Evolutionary conservation across 92 coral and sea anemone species (phyloP).

Genomic region (Parazoanthus darwini): DNA sequence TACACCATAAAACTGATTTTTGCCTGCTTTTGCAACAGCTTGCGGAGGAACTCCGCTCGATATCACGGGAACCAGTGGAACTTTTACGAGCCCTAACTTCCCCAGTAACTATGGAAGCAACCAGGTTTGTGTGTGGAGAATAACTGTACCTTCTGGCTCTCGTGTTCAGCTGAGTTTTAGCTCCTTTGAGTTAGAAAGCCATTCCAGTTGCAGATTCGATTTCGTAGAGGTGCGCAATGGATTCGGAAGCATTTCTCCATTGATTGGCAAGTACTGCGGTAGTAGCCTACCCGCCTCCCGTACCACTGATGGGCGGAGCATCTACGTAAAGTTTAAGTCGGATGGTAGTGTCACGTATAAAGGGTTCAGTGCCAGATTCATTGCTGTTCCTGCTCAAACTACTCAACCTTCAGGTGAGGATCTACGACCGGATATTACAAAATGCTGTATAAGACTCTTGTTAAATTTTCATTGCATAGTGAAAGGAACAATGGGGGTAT

Average conservation of each 20-base stretch:
- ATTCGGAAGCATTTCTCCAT: not conserved
- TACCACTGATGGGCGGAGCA: not conserved
- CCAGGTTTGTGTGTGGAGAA: not conserved
- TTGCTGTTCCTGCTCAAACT: not conserved
- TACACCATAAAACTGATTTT: too few species aligned
- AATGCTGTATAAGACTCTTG: too few species aligned
- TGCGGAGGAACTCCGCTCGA: not conserved
- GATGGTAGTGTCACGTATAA: not conserved
- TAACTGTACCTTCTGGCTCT: conserved; percentile 15
- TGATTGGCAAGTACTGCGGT: conserved; percentile 19
- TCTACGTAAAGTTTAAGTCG: not conserved
- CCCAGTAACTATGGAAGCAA: conserved; percentile 18
- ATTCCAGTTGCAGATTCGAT: not conserved
- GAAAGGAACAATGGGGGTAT: too few species aligned
- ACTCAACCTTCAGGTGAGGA: not conserved
- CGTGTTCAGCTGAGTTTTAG: conserved; percentile 23
- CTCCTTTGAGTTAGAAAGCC: not conserved
- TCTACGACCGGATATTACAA: not conserved
- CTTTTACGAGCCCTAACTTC: not conserved
- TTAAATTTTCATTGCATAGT: too few species aligned
- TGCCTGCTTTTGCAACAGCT: not conserved
- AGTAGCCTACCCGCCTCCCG: not conserved
- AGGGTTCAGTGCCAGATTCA: conserved; percentile 7
- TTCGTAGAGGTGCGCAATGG: conserved; percentile 8
- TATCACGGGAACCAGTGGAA: not conserved